Conservation (phyloP, 2,888 invertebrate genomes). For the Rhopalosiphum nymphaeae region DNA sequence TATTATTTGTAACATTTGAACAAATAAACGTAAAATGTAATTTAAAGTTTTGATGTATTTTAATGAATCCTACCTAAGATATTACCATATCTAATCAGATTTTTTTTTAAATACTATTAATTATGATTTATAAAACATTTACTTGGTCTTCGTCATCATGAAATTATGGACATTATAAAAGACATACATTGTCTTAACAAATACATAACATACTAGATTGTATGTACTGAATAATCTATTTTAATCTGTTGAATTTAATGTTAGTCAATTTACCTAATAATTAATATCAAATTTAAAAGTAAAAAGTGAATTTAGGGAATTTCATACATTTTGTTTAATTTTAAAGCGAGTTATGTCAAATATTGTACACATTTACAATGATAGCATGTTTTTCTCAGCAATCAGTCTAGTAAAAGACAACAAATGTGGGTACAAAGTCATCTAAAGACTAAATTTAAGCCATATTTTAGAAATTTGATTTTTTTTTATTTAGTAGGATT, state of each 20-base stretch:
- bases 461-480: neutral
- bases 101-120: neutral
- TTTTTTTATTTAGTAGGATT: neutral
- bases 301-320: no score
- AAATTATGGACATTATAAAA: neutral
- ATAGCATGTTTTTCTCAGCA: neutral
- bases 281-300: no score
- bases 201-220: neutral
- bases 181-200: neutral
- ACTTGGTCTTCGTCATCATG: neutral
- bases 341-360: no score
- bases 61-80: neutral
- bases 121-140: neutral
- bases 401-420: neutral
- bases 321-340: no score
- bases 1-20: neutral
- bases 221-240: neutral
- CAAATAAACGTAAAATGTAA: conserved; percentile 28
- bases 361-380: neutral
- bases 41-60: conserved; percentile 16
- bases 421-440: no score
- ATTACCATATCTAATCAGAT: neutral
- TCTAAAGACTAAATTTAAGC: neutral
- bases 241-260: neutral
- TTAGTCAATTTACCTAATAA: neutral